These are phyloP conservation scores for Paralvinella palmiformis DNA, from an alignment of 1,140 invertebrate species.

Conservation along the genomic window DNA sequence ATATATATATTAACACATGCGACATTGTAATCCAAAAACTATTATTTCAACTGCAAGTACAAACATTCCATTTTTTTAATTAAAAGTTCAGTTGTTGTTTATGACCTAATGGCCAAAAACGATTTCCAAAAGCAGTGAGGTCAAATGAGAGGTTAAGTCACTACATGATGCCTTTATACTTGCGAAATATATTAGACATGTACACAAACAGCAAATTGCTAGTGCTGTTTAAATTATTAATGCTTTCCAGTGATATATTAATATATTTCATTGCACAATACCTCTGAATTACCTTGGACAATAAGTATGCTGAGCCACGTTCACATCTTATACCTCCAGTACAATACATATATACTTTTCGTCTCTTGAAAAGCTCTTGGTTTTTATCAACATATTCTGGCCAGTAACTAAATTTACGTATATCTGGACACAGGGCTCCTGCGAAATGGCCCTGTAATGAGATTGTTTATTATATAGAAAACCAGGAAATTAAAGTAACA, in stretches of 20 bases:
- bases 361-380: background rate
- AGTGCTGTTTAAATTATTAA: background rate
- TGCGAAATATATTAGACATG: background rate
- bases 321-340: constrained; percentile 1
- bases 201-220: background rate
- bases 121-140: background rate
- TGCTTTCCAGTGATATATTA: background rate
- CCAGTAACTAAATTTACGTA: constrained; percentile 6
- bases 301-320: background rate
- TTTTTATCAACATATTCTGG: constrained; percentile 6
- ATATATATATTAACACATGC: background rate
- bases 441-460: background rate
- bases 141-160: background rate
- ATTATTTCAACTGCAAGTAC: background rate
- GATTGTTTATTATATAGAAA: background rate
- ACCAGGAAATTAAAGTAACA: background rate
- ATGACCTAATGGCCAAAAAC: background rate
- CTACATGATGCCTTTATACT: background rate
- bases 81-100: background rate
- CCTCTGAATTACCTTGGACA: background rate
- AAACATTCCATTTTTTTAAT: background rate
- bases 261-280: background rate
- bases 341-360: constrained; percentile 5
- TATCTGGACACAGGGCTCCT: background rate
- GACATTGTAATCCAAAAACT: background rate